These are phyloP conservation scores for Drosophila ercepeae DNA, from an alignment of 1,140 invertebrate genomes.

Conservation along the genomic window DNA sequence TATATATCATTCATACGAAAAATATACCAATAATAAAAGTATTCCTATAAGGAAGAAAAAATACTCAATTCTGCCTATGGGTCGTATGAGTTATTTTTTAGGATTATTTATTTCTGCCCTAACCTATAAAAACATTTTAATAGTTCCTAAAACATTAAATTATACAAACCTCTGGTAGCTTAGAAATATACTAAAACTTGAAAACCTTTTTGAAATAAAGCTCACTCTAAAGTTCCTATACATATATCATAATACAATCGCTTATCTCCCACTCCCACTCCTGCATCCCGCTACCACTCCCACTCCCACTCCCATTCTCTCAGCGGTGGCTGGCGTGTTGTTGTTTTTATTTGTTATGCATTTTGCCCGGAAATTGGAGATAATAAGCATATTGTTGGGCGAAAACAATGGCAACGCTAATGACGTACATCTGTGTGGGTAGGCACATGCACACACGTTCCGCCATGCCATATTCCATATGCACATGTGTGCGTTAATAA, in stretches of 20 bases:
- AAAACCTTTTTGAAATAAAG: too few relatives aligned
- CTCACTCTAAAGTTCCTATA: neutral
- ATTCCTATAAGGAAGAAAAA: too few relatives aligned
- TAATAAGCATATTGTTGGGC: slow-evolving; percentile 80
- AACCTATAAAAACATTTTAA: too few relatives aligned
- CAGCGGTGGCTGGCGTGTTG: slow-evolving; percentile 31
- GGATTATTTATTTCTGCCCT: too few relatives aligned
- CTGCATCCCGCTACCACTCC: neutral
- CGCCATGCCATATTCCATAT: neutral
- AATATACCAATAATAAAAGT: too few relatives aligned
- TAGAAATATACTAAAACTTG: too few relatives aligned
- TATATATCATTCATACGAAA: too few relatives aligned
- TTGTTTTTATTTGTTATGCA: slow-evolving; percentile 80
- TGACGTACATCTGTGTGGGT: slow-evolving; percentile 71
- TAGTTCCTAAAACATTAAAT: too few relatives aligned
- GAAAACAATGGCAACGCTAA: slow-evolving; percentile 77
- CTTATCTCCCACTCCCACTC: slow-evolving; percentile 3
- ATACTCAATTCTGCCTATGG: too few relatives aligned
- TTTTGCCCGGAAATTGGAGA: slow-evolving; percentile 80
- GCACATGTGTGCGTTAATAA: slow-evolving; percentile 46
- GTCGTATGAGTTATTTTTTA: too few relatives aligned
- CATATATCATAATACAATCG: slow-evolving; percentile 24
- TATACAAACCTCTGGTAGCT: too few relatives aligned
- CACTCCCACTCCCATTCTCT: neutral
- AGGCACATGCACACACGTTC: slow-evolving; percentile 2